These are phyloP conservation scores for Etheostoma spectabile DNA, from an alignment of 2,113 vertebrate species.

Conservation along the genomic window DNA sequence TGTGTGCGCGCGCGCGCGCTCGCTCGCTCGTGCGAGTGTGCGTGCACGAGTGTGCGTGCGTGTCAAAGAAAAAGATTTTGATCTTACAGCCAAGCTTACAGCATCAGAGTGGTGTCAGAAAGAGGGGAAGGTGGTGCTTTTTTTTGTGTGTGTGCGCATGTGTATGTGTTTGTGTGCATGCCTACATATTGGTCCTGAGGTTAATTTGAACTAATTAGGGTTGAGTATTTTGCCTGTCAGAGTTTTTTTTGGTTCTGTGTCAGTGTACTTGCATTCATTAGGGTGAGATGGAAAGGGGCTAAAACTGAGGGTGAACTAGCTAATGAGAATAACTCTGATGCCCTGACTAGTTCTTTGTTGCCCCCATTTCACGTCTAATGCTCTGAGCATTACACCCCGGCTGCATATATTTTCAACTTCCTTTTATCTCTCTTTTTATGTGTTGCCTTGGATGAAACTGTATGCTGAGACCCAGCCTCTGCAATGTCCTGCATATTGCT, in stretches of 20 bases:
- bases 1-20: slow-evolving; percentile 44
- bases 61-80: slow-evolving; percentile 73
- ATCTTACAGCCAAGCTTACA: slow-evolving; percentile 79
- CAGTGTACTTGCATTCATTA: slow-evolving; percentile 70
- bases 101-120: slow-evolving; percentile 74
- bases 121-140: slow-evolving; percentile 50
- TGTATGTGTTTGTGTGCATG: slow-evolving; percentile 17
- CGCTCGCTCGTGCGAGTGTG: no score
- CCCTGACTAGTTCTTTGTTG: slow-evolving; percentile 70
- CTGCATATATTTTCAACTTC: slow-evolving; percentile 57
- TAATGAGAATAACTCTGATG: slow-evolving; percentile 73
- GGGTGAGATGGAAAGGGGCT: slow-evolving; percentile 41
- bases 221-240: slow-evolving; percentile 66
- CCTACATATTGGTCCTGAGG: slow-evolving; percentile 73
- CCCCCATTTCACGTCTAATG: slow-evolving; percentile 65
- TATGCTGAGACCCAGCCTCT: slow-evolving; percentile 30
- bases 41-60: no score
- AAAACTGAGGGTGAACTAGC: slow-evolving; percentile 62
- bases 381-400: slow-evolving; percentile 48
- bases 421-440: slow-evolving; percentile 60
- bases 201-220: slow-evolving; percentile 81
- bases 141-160: slow-evolving; percentile 25
- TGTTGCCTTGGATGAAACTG: slow-evolving; percentile 55
- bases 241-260: slow-evolving; percentile 72
- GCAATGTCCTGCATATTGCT: slow-evolving; percentile 73